Percentiles rank a stretch among this genome's conserved stretches.
Evolutionary conservation across 2,113 vertebrate species (phyloP).

Genomic region (Scytalopus superciliaris): DNA sequence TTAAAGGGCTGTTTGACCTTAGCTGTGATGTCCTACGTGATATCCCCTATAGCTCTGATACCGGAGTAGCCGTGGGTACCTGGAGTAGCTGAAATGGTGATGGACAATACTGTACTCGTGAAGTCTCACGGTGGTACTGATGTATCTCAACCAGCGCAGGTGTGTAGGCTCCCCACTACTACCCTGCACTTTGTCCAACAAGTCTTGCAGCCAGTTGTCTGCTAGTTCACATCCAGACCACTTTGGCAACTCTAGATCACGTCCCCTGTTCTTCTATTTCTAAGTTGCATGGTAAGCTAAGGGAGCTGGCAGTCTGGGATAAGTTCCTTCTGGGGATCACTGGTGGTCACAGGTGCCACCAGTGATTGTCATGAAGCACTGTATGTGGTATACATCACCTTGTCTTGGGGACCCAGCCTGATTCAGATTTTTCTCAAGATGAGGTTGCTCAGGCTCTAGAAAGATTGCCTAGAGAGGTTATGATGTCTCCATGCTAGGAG

Average conservation of each 20-base stretch:
- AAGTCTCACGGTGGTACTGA: neutral
- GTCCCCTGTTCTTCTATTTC: neutral
- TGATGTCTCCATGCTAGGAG: neutral
- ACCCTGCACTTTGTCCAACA: neutral
- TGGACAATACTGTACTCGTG: neutral
- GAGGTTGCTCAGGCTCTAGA: neutral
- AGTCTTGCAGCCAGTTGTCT: neutral
- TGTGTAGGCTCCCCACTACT: neutral
- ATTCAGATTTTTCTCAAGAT: neutral
- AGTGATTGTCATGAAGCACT: neutral
- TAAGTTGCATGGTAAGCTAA: neutral
- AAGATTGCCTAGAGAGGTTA: neutral
- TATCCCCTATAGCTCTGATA: neutral
- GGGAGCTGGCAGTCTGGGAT: neutral
- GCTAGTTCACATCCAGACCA: neutral
- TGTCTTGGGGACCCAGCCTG: neutral
- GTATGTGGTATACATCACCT: neutral
- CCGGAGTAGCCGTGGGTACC: accelerated
- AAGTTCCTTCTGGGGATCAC: neutral
- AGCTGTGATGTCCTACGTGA: neutral
- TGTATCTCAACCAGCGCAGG: neutral
- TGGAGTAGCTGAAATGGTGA: neutral
- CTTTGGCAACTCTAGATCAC: neutral
- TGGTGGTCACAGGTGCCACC: neutral
- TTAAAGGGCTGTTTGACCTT: neutral